Percentiles rank a stretch among this genome's conserved stretches.
These are phyloP conservation scores for Distichodus sexfasciatus DNA, from an alignment of 2,797 vertebrate genomes.

Conservation along the genomic window DNA sequence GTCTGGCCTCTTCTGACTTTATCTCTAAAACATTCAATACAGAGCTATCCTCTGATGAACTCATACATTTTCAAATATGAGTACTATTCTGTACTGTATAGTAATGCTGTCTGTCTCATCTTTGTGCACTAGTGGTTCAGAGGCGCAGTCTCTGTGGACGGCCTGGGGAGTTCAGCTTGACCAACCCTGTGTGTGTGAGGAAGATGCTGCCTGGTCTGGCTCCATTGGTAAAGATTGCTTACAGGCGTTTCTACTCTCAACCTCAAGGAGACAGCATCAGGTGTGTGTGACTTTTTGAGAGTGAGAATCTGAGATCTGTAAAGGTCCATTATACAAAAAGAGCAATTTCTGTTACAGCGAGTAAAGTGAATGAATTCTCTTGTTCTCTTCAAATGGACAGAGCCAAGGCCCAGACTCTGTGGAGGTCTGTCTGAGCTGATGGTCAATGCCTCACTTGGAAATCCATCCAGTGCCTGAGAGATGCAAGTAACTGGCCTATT, in stretches of 20 bases:
- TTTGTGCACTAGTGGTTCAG: slow-evolving; percentile 83
- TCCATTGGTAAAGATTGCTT: slow-evolving; percentile 91
- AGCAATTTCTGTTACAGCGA: neutral
- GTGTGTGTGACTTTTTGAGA: slow-evolving; percentile 50
- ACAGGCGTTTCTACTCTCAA: slow-evolving; percentile 86
- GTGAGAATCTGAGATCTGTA: no score
- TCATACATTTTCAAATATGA: no score
- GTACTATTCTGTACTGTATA: neutral
- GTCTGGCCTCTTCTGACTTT: no score
- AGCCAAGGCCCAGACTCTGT: slow-evolving; percentile 81
- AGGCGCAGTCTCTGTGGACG: slow-evolving; percentile 96
- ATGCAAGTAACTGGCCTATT: slow-evolving; percentile 77
- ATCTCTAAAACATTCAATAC: no score
- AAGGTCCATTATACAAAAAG: no score
- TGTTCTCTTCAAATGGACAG: slow-evolving; percentile 58
- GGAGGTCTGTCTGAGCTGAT: slow-evolving; percentile 86
- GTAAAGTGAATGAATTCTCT: neutral
- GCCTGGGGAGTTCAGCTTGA: slow-evolving; percentile 86
- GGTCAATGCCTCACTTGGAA: slow-evolving; percentile 85
- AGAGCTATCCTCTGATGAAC: no score
- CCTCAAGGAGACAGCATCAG: slow-evolving; percentile 77
- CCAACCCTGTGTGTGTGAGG: slow-evolving; percentile 84
- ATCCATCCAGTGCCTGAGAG: slow-evolving; percentile 89
- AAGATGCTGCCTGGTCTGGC: slow-evolving; percentile 96
- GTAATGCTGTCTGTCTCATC: neutral